These are phyloP conservation scores for Nomada hirtipes DNA, from an alignment of 2,888 invertebrate species.

Conservation along the genomic window DNA sequence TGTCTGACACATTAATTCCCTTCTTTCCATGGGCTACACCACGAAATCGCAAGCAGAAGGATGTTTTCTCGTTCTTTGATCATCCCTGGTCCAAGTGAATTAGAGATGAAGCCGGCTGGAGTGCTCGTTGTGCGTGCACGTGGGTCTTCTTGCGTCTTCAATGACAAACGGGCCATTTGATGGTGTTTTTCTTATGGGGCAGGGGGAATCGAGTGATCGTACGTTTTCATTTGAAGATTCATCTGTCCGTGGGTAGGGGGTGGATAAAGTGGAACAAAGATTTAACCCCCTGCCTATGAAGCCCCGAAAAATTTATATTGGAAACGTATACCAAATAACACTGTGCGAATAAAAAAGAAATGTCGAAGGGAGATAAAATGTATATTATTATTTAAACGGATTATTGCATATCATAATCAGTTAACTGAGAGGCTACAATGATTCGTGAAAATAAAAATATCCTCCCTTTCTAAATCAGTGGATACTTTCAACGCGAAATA, in stretches of 20 bases:
- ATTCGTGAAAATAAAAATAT: background rate
- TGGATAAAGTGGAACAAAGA: too few species aligned
- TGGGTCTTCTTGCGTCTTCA: constrained; percentile 16
- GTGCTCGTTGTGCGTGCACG: constrained; percentile 16
- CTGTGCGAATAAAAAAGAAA: too few species aligned
- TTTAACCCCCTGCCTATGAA: too few species aligned
- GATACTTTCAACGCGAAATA: too few species aligned
- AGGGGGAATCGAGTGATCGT: constrained; percentile 17
- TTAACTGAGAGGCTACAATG: too few species aligned
- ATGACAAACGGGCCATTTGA: constrained; percentile 1
- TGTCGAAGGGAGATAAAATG: too few species aligned
- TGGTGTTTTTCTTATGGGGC: constrained; percentile 24
- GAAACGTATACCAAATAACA: too few species aligned
- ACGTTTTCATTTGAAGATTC: background rate
- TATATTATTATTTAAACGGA: too few species aligned
- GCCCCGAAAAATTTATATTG: too few species aligned
- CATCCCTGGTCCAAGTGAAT: constrained; percentile 65
- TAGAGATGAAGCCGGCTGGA: constrained; percentile 54
- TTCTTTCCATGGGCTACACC: constrained; percentile 20
- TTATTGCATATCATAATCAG: too few species aligned
- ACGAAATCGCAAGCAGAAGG: constrained; percentile 20
- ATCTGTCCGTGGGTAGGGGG: background rate
- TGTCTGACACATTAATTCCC: constrained; percentile 37
- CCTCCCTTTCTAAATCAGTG: too few species aligned
- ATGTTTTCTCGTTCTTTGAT: constrained; percentile 67